Evolutionary conservation across 2,113 vertebrate genomes (phyloP).

Genomic region (Leptobrachium ailaonicum): DNA sequence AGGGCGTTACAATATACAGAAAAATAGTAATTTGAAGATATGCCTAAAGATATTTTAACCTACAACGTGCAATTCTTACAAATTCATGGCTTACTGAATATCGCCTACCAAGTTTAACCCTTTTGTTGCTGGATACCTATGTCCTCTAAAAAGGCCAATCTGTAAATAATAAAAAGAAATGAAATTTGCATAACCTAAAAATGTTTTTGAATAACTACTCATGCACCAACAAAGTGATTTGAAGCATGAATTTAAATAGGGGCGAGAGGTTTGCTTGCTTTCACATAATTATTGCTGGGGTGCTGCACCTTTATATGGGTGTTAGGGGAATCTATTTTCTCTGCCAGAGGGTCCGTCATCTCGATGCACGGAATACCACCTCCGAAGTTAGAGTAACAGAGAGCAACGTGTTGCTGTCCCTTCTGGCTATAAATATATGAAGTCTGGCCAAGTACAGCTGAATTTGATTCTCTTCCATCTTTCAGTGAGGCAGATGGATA

Average conservation of each 20-base stretch:
- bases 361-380: neutral
- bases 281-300: neutral
- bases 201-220: no score
- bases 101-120: no score
- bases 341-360: neutral
- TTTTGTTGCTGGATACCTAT: no score
- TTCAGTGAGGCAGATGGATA: slow-evolving; percentile 41
- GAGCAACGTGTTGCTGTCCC: neutral
- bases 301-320: neutral
- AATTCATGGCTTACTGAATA: no score
- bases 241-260: neutral
- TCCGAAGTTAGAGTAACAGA: neutral
- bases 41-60: no score
- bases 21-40: no score
- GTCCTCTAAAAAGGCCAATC: no score
- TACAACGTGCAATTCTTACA: no score
- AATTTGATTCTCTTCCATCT: slow-evolving; percentile 18
- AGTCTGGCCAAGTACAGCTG: slow-evolving; percentile 16
- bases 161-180: no score
- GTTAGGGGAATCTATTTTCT: no score
- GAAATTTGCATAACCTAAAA: no score
- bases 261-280: neutral
- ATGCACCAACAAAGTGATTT: neutral
- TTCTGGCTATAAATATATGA: slow-evolving; percentile 28
- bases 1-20: no score